Evolutionary conservation across 2,888 invertebrate genomes (phyloP), one percentile per base, ranked within the genome.

Genomic region (Palloptera scutellata): DNA sequence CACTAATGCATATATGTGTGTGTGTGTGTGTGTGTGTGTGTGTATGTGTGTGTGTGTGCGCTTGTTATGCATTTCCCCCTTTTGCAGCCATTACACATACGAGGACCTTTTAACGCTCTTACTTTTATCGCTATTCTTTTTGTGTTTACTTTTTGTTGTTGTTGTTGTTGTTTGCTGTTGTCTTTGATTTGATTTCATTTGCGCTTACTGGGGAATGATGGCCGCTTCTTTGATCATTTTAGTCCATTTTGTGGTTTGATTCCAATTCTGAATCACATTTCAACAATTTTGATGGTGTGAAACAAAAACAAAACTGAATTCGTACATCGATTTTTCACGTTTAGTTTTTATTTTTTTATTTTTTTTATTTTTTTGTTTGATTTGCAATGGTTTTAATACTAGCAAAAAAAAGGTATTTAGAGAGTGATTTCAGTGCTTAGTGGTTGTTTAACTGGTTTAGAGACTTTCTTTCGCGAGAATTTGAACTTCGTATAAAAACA

Each of bases 191-290:
- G 48, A 13, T 15, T n/a, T 48, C 15, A n/a, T 48, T 15, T 48
- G 48, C 48, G 15, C 48, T 48, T n/a, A 5, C 15, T 48, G 6
- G 13, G 48, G 13, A 13, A 48, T 19, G 12, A 17, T 53, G 53
- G 53, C 53, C 53, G 53, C 19, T 15, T n/a, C 5, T 19, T 53
- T 17, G 17, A 53, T 53, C 5, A 53, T 53, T 58, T n/a, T 13
- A 67, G 58, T 59, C 67, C 67, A 67, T 67, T 67, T 67, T 67
- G 67, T 59, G 67, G 62, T 67, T 53, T 67, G 61, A 67, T 66
- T 61, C 40, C 51, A 58, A 60, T 60, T 41, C 40, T 52, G 43
- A 51, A 60, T 15, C 60, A 52, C 51, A 58, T 60, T 42, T 54
- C 48, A 52, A n/a, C 55, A 43, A 40, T 53, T 63, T 48, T 54